Evolutionary conservation across 1,140 invertebrate genomes (phyloP).

Genomic region (Magallana gigas): DNA sequence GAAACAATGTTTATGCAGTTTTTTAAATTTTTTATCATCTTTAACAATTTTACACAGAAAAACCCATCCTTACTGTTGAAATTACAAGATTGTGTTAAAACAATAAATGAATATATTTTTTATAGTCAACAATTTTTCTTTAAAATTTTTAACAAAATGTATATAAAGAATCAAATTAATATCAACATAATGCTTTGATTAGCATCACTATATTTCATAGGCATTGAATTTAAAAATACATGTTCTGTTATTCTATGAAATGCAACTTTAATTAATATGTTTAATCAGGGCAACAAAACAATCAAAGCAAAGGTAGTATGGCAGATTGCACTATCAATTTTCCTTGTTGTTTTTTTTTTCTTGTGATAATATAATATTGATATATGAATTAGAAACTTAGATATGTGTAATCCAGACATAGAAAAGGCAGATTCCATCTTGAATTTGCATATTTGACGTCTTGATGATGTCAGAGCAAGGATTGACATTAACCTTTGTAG

Average conservation of each 20-base stretch:
- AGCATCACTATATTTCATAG: no score
- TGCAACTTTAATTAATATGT: not conserved
- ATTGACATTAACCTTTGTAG: not conserved
- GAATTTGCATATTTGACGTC: not conserved
- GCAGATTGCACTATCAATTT: constrained; percentile 20
- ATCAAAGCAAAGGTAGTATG: constrained; percentile 37
- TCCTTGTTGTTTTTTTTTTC: not conserved
- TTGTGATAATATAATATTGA: not conserved
- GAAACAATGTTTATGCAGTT: no score
- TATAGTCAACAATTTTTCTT: no score
- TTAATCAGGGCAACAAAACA: constrained; percentile 31
- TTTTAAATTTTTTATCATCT: no score
- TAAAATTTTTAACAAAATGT: no score
- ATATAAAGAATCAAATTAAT: no score
- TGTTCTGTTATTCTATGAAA: not conserved
- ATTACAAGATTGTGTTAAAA: no score
- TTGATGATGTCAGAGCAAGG: constrained; percentile 6
- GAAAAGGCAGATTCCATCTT: not conserved
- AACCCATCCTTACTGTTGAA: no score
- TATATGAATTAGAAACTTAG: not conserved
- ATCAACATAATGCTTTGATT: no score
- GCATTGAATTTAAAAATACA: no score
- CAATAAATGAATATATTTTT: no score
- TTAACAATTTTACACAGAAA: no score
- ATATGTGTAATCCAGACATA: not conserved